These are phyloP conservation scores for Leuciscus waleckii DNA, from an alignment of 2,797 vertebrate genomes.

Conservation along the genomic window DNA sequence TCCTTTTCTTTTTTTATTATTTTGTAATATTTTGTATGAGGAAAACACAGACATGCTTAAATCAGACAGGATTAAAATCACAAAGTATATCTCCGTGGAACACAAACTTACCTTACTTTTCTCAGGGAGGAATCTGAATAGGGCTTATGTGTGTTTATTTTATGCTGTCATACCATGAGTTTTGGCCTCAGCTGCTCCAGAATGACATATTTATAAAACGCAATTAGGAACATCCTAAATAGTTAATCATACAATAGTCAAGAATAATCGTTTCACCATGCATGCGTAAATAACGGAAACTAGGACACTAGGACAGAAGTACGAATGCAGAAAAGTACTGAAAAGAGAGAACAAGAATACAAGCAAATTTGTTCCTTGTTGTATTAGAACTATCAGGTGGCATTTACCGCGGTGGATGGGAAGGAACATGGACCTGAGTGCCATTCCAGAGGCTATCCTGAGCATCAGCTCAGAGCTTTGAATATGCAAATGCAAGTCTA, in stretches of 20 bases:
- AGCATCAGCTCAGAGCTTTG: neutral
- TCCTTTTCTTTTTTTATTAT: neutral
- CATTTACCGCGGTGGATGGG: neutral
- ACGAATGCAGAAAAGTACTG: neutral
- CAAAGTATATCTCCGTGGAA: neutral
- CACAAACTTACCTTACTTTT: neutral
- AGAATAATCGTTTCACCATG: neutral
- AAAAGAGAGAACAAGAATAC: neutral
- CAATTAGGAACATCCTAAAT: neutral
- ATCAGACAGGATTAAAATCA: neutral
- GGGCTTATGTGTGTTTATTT: conserved; percentile 2
- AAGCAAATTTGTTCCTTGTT: neutral
- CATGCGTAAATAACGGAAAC: neutral
- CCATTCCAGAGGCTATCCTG: neutral
- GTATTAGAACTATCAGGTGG: neutral
- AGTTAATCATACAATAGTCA: neutral
- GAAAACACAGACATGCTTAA: conserved; percentile 13
- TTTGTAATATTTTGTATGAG: neutral
- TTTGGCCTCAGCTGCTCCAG: neutral
- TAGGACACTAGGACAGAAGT: neutral
- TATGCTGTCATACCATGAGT: neutral
- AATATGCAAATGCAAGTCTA: conserved; percentile 11
- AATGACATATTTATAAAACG: neutral
- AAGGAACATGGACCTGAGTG: neutral
- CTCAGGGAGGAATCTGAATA: no score